A percentile compares a stretch with the other conserved stretches of the same genome.
Evolutionary conservation across 2,888 invertebrate genomes (phyloP).

Genomic region (Acleris literana): DNA sequence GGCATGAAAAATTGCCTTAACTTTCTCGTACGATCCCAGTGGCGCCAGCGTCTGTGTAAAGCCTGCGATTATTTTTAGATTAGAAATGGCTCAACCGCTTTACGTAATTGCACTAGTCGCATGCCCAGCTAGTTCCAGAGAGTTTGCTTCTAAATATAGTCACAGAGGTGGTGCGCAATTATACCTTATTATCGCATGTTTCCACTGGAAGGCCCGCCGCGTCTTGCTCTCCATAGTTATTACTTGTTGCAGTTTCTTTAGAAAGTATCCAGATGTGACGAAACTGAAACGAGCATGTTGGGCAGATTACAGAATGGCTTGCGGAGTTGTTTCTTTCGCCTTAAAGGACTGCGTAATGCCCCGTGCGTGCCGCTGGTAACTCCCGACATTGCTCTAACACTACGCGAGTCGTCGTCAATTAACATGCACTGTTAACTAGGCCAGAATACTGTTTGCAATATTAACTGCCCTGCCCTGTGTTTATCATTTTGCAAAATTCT

Average conservation of each 20-base stretch:
- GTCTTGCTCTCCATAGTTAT: slow-evolving; percentile 65
- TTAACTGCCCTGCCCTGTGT: slow-evolving; percentile 38
- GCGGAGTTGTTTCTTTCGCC: slow-evolving; percentile 62
- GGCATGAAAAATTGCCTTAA: slow-evolving; percentile 69
- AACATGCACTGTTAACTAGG: slow-evolving; percentile 53
- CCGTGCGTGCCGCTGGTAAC: slow-evolving; percentile 71
- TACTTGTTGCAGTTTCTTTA: slow-evolving; percentile 76
- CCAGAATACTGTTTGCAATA: slow-evolving; percentile 57
- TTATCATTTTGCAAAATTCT: slow-evolving; percentile 35
- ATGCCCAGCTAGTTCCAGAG: slow-evolving; percentile 80
- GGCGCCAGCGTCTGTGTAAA: slow-evolving; percentile 76
- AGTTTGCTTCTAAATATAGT: slow-evolving; percentile 81
- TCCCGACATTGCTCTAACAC: slow-evolving; percentile 48
- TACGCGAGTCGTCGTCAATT: slow-evolving; percentile 53
- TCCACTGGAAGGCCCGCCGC: slow-evolving; percentile 74
- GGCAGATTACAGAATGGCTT: slow-evolving; percentile 67
- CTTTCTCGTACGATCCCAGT: slow-evolving; percentile 79
- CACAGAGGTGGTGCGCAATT: slow-evolving; percentile 78
- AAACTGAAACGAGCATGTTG: slow-evolving; percentile 71
- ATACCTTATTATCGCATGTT: slow-evolving; percentile 82
- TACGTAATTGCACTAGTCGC: slow-evolving; percentile 82
- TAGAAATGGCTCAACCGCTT: slow-evolving; percentile 84
- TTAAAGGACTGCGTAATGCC: slow-evolving; percentile 68
- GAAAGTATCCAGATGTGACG: slow-evolving; percentile 80
- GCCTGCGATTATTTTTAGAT: slow-evolving; percentile 84